phyloP scores from a whole-genome alignment of 2,888 invertebrate genomes.

The Heliconius ethilla region DNA sequence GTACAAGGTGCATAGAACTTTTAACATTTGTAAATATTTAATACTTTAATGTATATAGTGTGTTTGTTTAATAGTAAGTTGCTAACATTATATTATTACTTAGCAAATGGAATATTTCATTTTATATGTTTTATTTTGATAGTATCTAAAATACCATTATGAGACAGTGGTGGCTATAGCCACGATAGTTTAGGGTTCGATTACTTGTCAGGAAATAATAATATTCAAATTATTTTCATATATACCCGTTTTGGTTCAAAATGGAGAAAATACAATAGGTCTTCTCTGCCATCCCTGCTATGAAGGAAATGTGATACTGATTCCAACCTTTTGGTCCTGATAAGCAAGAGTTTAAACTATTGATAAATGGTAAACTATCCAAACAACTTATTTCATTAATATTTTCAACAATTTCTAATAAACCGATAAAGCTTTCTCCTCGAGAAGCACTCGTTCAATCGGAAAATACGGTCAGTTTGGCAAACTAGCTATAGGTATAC shows the following conservation, averaged over 20 bases:
- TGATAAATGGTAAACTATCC: background rate
- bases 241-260: too few species aligned
- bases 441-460: conserved; percentile 5
- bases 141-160: background rate
- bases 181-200: background rate
- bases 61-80: background rate
- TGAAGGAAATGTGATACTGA: too few species aligned
- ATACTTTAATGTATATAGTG: conserved; percentile 2
- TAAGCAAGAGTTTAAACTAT: background rate
- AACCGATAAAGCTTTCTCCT: background rate
- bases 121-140: background rate
- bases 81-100: background rate
- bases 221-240: too few species aligned
- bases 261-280: too few species aligned
- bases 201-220: background rate
- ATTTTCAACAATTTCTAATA: conserved; percentile 3
- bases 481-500: background rate
- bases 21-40: background rate
- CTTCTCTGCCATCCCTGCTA: too few species aligned
- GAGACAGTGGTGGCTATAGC: background rate
- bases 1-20: conserved; percentile 11
- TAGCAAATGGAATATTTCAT: background rate
- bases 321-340: background rate
- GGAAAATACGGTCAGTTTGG: conserved; percentile 11
- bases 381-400: background rate